Base-by-base conservation (phyloP, 1,140 invertebrate genomes). In the Phthorimaea operculella region DNA sequence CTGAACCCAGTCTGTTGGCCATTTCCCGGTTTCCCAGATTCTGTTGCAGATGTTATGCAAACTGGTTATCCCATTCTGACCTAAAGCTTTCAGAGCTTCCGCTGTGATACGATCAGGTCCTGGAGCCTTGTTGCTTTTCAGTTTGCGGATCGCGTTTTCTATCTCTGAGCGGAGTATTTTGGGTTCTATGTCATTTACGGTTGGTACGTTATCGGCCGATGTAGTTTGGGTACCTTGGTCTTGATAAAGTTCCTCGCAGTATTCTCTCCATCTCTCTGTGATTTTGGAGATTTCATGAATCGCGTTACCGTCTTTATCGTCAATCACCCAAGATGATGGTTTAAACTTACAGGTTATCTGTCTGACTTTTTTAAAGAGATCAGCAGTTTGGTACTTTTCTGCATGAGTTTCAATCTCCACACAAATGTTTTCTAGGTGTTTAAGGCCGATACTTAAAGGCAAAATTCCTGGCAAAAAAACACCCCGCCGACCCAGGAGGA, bases 241-340 rank as follows among this genome's bases (percentile, higher is more conserved):
- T n/a, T n/a, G n/a, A n/a, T n/a, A n/a, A n/a, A n/a, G n/a, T n/a
- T 55, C 18, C 16, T 45, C 9, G 21, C 56, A 62, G 44, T 62
- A 63, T 6, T 51, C 18, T 12, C 33, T 51, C 58, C 58, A 59
- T 49, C 55, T 52, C 8, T 63, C 55, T 2, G 44, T 10, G 15
- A 63, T 34, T 9, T 57, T 16, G 2, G 6, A 8, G 4, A 53
- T 9, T 6, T 63, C 58, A 2, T 21, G 12, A 18, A 63, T 33
- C 1, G 49, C 8, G 18, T 51, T 50, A 14, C 51, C 57, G n/a
- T 48, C 15, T 33, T 18, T n/a, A n/a, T n/a, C n/a, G n/a, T n/a
- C n/a, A n/a, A n/a, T n/a, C n/a, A n/a, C n/a, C n/a, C n/a, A n/a
- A n/a, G n/a, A n/a, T n/a, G n/a, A n/a, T n/a, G n/a, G n/a, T n/a